Conservation (phyloP, 1,140 invertebrate species). For the Drosophila ogumai region DNA sequence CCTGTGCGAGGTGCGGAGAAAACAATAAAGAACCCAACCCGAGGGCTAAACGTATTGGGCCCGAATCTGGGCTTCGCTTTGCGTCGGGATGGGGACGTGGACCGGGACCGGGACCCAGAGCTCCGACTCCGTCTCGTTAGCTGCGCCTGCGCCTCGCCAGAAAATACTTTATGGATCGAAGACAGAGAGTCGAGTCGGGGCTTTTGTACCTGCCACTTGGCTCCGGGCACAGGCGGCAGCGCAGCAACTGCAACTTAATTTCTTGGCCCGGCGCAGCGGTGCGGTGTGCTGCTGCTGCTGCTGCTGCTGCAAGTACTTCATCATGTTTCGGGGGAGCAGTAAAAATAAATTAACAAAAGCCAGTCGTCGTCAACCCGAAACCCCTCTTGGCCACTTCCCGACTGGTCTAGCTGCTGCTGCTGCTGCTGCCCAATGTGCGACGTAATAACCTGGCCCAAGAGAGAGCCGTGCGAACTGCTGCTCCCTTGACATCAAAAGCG, state of each 20-base stretch:
- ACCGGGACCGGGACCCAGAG: not conserved
- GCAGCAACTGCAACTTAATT: constrained; percentile 74
- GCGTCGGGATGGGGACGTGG: not conserved
- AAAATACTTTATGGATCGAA: constrained; percentile 73
- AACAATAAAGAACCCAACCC: constrained; percentile 78
- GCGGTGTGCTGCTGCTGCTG: constrained; percentile 34
- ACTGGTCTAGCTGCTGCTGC: constrained; percentile 64
- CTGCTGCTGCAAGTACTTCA: constrained; percentile 62
- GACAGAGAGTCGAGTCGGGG: constrained; percentile 28
- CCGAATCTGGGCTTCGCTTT: constrained; percentile 48
- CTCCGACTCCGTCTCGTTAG: constrained; percentile 62
- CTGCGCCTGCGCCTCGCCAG: constrained; percentile 58
- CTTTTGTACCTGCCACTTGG: constrained; percentile 76
- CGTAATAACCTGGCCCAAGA: constrained; percentile 61
- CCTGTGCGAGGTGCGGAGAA: constrained; percentile 31
- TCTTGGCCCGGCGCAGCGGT: constrained; percentile 27
- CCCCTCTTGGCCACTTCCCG: constrained; percentile 38
- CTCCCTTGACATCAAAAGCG: constrained; percentile 57
- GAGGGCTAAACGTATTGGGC: constrained; percentile 57
- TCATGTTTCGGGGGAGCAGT: constrained; percentile 68
- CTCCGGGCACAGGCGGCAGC: constrained; percentile 34
- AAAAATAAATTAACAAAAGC: constrained; percentile 74
- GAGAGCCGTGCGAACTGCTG: constrained; percentile 36
- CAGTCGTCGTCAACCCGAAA: constrained; percentile 34
- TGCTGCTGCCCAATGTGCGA: constrained; percentile 58